Evolutionary conservation across 2,113 vertebrate genomes (phyloP).

Genomic region (Takifugu bimaculatus): DNA sequence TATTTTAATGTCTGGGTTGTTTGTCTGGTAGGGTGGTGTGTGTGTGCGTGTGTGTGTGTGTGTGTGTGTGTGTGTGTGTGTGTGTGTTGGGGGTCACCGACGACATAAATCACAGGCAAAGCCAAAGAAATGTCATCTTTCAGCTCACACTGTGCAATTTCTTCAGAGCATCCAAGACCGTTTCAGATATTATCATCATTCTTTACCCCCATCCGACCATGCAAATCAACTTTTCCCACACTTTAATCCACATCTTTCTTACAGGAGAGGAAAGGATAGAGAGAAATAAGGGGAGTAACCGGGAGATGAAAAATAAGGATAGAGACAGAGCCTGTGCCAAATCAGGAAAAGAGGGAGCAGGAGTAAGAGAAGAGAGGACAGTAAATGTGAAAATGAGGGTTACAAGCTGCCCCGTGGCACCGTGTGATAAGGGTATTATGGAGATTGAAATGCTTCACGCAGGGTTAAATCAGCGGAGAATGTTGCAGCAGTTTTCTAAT

Average conservation of each 20-base stretch:
- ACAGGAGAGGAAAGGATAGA: not conserved
- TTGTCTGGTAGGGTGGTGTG: not conserved
- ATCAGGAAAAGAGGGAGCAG: conserved; percentile 15
- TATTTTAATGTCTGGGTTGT: not conserved
- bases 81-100: not conserved
- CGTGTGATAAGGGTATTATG: conserved; percentile 56
- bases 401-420: conserved; percentile 46
- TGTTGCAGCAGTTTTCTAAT: conserved; percentile 41
- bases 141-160: not conserved
- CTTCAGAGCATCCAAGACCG: too few relatives aligned
- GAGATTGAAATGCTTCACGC: conserved; percentile 56
- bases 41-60: conserved; percentile 2
- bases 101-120: not conserved
- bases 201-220: not conserved
- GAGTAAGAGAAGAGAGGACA: conserved; percentile 14
- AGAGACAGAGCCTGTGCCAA: conserved; percentile 21
- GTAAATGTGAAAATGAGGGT: conserved; percentile 21
- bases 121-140: not conserved
- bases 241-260: conserved; percentile 16
- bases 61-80: conserved; percentile 3
- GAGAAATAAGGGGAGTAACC: conserved; percentile 7
- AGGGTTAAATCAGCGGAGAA: conserved; percentile 56
- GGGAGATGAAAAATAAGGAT: conserved; percentile 10
- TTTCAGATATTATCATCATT: too few relatives aligned
- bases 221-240: not conserved